Conservation (phyloP, 2,113 vertebrate genomes). For the Nansenia antarctica region DNA sequence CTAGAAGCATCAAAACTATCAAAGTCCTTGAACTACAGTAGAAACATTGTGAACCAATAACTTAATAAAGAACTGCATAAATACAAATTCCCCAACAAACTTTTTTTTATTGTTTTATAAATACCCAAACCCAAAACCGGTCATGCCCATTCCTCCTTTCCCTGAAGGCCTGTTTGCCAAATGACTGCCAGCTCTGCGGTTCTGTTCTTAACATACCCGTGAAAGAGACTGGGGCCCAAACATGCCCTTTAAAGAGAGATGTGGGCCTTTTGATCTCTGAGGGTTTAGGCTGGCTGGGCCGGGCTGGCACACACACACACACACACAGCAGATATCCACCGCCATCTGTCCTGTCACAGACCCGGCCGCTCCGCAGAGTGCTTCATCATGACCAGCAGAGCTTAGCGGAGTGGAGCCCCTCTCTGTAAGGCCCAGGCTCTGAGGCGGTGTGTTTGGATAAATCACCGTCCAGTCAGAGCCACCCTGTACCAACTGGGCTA, state of each 20-base stretch:
- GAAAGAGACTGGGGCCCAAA: conserved; percentile 17
- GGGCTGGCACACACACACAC: conserved; percentile 21
- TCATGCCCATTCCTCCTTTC: background rate
- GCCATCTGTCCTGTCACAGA: conserved; percentile 51
- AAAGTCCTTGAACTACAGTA: too few species aligned
- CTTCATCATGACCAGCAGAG: conserved; percentile 24
- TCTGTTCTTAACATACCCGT: conserved; percentile 37
- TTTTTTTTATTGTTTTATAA: background rate
- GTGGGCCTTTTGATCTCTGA: conserved; percentile 50
- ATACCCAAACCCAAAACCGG: background rate
- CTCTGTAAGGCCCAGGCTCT: conserved; percentile 30
- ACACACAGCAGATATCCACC: conserved; percentile 42
- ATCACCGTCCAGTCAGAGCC: conserved; percentile 22
- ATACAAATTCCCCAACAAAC: too few species aligned
- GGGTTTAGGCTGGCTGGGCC: conserved; percentile 29
- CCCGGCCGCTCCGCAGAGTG: conserved; percentile 39
- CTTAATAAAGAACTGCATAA: background rate
- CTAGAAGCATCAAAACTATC: too few species aligned
- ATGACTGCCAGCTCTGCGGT: conserved; percentile 34
- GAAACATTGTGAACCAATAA: background rate
- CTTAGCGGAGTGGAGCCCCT: conserved; percentile 25
- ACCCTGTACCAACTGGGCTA: conserved; percentile 24
- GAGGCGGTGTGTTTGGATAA: conserved; percentile 43
- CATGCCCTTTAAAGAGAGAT: conserved; percentile 10
- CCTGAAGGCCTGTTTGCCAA: background rate